Evolutionary conservation across 2,797 vertebrate species (phyloP), one percentile per base, ranked within the genome.

Genomic region (Sebastes vulpes): DNA sequence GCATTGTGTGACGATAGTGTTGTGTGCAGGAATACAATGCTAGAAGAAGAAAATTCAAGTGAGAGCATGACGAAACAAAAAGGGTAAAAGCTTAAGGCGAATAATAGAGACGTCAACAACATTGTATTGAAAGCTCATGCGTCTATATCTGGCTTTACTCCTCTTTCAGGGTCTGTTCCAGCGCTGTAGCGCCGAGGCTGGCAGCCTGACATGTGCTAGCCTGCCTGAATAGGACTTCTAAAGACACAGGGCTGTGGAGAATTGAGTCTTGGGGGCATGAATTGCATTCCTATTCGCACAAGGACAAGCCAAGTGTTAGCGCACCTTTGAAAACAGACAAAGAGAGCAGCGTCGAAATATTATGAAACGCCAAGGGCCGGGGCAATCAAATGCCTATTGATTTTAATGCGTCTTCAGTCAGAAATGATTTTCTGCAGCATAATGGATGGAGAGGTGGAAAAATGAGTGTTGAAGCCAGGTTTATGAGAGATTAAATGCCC

Each of bases 371-470:
- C 66, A 23, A 64, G 67, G 89, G 86, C 85, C 1, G 57, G 81
- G 77, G 87, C 90, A 94, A 93, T 93, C 92, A 92, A 89, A 90
- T 56, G 84, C 79, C 87, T 94, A 96, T 94, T 93, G 94, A 96
- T 95, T 95, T 91, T 82, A 92, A 90, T 85, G 87, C 65, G 31
- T 91, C 88, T 90, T 84, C 81, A 89, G 88, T 92, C 90, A 94
- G 87, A 89, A 89, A 87, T 87, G 88, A 94, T 95, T 95, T 94
- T 93, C 93, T 85, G 83, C 91, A 68, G 85, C 81, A 77, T 91
- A 92, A 92, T 91, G 83, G 83, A 92, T 73, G 82, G 86, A 84
- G 72, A 66, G 75, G 76, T 83, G 81, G 89, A 86, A 79, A 89
- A 91, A 88, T 73, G 79, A 78, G 81, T 78, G 84, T 75, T 71